phyloP scores from a whole-genome alignment of 2,797 vertebrate genomes.

The Scolopax bukidnonensis region DNA sequence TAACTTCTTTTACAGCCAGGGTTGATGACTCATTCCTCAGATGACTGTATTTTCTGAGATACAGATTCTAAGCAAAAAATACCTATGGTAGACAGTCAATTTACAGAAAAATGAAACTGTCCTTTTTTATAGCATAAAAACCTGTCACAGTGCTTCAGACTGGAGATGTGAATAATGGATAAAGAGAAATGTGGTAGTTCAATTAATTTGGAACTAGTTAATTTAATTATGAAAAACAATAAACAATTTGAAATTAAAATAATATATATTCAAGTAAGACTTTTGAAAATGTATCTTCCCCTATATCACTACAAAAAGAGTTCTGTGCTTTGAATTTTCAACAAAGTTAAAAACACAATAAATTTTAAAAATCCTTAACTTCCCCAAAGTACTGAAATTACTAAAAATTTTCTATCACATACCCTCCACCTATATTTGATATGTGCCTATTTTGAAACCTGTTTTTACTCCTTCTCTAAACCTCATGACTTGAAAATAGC shows the following conservation, averaged over 20 bases:
- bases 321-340: not conserved
- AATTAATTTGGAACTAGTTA: not conserved
- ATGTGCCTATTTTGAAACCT: not conserved
- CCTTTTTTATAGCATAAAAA: not conserved
- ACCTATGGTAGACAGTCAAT: not conserved
- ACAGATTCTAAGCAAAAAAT: not conserved
- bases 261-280: not conserved
- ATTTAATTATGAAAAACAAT: not conserved
- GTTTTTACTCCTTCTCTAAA: not conserved
- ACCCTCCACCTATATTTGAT: rapidly evolving
- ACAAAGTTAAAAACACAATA: not conserved
- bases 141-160: not conserved
- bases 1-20: not conserved
- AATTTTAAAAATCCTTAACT: not conserved
- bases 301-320: not conserved
- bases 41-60: conserved; percentile 16
- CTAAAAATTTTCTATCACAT: not conserved
- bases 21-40: conserved; percentile 39
- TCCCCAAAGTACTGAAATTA: not conserved
- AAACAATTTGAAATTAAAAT: not conserved
- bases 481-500: not conserved
- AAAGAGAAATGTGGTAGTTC: not conserved
- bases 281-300: not conserved
- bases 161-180: not conserved
- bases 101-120: not conserved